Conservation (phyloP, 2,797 vertebrate genomes). For the Tenualosa thibaudeaui region DNA sequence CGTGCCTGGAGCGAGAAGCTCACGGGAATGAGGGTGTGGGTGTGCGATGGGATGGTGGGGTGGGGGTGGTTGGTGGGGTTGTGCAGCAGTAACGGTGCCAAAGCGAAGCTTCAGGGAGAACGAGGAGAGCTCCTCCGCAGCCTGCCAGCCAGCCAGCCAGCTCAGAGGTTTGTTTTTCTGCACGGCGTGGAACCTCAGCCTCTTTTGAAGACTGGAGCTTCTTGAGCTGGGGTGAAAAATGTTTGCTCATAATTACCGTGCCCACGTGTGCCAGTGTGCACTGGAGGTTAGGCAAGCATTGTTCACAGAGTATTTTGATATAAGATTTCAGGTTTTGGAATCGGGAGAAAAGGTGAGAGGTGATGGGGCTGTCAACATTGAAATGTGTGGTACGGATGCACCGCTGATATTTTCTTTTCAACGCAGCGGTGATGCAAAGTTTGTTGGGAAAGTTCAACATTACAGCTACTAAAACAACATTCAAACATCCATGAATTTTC, state of each 20-base stretch:
- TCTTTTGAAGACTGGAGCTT: not conserved
- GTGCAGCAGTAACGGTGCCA: not conserved
- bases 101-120: not conserved
- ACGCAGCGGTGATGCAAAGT: not conserved
- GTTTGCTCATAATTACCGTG: not conserved
- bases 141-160: not conserved
- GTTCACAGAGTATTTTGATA: not conserved
- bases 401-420: not conserved
- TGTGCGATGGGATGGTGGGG: not conserved
- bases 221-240: not conserved
- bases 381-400: not conserved
- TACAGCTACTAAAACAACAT: not conserved
- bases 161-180: not conserved
- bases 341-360: not conserved
- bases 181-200: not conserved
- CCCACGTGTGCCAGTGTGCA: not conserved
- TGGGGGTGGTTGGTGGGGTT: not conserved
- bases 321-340: not conserved
- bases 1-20: not conserved
- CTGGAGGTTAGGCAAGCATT: not conserved
- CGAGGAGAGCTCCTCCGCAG: not conserved
- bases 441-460: conserved; percentile 20
- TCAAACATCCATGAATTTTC: not conserved
- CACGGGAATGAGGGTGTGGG: not conserved
- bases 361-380: not conserved